Base-by-base conservation (phyloP, 2,797 vertebrate genomes). In the Lycodopsis pacificus region DNA sequence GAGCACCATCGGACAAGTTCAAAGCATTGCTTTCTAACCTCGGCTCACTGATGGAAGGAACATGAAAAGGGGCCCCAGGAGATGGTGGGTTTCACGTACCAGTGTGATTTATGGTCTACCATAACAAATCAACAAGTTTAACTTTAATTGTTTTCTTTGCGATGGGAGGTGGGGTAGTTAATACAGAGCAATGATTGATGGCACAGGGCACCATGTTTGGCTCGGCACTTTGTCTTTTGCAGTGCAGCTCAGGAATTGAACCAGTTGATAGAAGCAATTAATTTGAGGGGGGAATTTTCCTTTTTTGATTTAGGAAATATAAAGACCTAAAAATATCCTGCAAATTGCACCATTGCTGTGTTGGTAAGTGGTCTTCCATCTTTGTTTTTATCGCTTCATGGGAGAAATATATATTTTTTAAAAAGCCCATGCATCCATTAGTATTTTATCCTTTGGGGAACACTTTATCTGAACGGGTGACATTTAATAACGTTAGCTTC, bases 71-170 rank as follows among this genome's bases (percentile, higher is more conserved):
- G 80, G 82, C 75, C 84, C 81, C 83, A 68, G 87, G 91, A 91
- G 92, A 94, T 72, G 91, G 84, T 87, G 85, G 88, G 90, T 92
- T 93, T 90, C 91, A 91, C 92, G 87, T 83, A 89, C 90, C 86
- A 67, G 77, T 8, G 80, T 95, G 94, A 96, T 95, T 95, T 95
- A 95, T 96, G 92, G 86, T 85, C 89, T 58, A 81, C 91, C 83
- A 92, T 90, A 93, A 91, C 91, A 93, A 95, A 95, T 95, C 95
- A 95, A 95, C 95, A 96, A 94, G 93, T 95, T 94, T 93, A 95
- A 94, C 92, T 94, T 95, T 95, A 95, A 95, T 95, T 94, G 94
- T 96, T 95, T 95, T 95, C 90, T 93, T 95, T 95, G 93, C 82
- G 78, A 93, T 90, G 90, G 92, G 91, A 90, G 91, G 91, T 88